A percentile compares a stretch with the other conserved stretches of the same genome.
phyloP scores from a whole-genome alignment of 1,140 invertebrate species.

The Leptonema lineaticorne region DNA sequence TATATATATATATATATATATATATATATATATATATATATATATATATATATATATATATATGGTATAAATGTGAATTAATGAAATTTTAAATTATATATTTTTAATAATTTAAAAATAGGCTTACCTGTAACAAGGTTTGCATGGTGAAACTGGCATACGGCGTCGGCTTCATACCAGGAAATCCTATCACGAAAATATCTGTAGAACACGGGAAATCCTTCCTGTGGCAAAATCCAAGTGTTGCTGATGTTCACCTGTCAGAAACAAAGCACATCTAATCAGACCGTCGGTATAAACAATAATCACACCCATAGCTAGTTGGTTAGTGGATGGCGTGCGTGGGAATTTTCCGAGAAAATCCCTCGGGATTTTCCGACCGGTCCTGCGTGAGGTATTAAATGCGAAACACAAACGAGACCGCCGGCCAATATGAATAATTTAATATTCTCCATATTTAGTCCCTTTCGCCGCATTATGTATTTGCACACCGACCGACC shows the following conservation, averaged over 20 bases:
- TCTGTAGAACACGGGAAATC: constrained; percentile 74
- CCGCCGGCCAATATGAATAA: background rate
- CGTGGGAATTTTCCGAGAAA: background rate
- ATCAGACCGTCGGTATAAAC: background rate
- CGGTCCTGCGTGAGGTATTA: background rate
- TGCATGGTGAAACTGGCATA: constrained; percentile 75
- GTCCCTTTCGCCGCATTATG: no score
- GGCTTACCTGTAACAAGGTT: constrained; percentile 72
- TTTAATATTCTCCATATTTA: no score
- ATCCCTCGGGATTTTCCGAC: background rate
- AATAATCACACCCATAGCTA: background rate
- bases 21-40: no score
- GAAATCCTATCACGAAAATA: constrained; percentile 76
- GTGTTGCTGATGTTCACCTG: constrained; percentile 76
- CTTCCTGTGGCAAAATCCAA: constrained; percentile 73
- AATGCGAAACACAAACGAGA: background rate
- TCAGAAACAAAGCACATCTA: constrained; percentile 35
- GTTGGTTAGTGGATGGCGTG: background rate
- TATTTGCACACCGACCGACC: background rate
- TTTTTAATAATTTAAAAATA: no score
- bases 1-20: no score
- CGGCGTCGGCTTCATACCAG: constrained; percentile 75
- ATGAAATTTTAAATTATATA: no score
- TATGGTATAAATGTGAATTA: no score
- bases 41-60: no score